These are phyloP conservation scores for Rhea americana DNA, from an alignment of 2,113 vertebrate species.

Conservation along the genomic window DNA sequence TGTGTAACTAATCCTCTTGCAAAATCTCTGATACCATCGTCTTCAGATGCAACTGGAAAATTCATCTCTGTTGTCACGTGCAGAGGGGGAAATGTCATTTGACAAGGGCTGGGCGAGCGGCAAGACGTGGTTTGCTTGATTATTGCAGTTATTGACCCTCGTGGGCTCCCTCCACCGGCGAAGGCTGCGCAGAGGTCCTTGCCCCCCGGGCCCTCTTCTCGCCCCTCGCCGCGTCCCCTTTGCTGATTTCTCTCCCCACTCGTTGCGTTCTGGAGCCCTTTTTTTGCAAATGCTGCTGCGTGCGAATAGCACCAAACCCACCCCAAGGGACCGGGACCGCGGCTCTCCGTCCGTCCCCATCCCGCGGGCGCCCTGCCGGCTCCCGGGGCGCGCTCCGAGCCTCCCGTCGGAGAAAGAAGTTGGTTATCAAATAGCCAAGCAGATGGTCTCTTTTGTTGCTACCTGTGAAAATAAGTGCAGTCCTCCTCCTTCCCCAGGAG, in stretches of 20 bases:
- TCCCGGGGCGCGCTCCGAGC: fast-evolving
- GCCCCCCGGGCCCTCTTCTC: neutral
- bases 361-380: fast-evolving
- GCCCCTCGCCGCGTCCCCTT: neutral
- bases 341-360: neutral
- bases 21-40: neutral
- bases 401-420: neutral
- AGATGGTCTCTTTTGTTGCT: slow-evolving; percentile 51
- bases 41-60: neutral
- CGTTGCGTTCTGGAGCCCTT: neutral
- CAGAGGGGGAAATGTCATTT: neutral
- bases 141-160: neutral
- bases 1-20: neutral
- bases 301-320: neutral
- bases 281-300: fast-evolving
- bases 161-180: neutral
- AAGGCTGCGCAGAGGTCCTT: neutral
- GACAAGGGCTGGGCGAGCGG: neutral
- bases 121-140: neutral
- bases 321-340: neutral
- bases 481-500: neutral
- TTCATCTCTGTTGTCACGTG: neutral
- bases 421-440: slow-evolving; percentile 29
- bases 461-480: slow-evolving; percentile 12
- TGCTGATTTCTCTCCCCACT: neutral